Evolutionary conservation across 2,888 invertebrate species (phyloP).

Genomic region (Torymus aiolomorphi): DNA sequence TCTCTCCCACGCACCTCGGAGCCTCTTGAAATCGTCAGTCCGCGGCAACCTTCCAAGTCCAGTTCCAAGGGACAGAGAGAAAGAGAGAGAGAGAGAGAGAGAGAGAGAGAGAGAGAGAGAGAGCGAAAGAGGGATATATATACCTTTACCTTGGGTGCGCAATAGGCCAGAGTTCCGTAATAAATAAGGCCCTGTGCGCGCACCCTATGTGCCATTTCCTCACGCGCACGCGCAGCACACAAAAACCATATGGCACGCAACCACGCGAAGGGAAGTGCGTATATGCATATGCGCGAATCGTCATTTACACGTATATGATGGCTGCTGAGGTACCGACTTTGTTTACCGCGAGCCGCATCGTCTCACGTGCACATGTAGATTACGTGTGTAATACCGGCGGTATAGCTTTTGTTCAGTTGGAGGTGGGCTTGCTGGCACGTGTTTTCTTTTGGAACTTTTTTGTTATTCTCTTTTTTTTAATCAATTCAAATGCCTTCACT

Average conservation of each 20-base stretch:
- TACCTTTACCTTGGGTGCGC: slow-evolving; percentile 52
- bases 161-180: slow-evolving; percentile 66
- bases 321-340: slow-evolving; percentile 1
- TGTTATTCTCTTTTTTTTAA: background rate
- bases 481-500: slow-evolving; percentile 16
- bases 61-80: background rate
- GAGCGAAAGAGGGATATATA: no score
- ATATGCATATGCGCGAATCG: slow-evolving; percentile 46
- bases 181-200: slow-evolving; percentile 58
- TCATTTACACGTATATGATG: background rate
- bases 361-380: background rate
- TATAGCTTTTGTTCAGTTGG: no score
- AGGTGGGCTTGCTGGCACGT: background rate
- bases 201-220: slow-evolving; percentile 60
- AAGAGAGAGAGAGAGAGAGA: background rate
- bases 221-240: slow-evolving; percentile 55
- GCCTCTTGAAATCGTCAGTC: no score
- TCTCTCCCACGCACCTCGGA: background rate
- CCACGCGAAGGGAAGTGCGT: slow-evolving; percentile 60
- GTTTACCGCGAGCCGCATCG: background rate
- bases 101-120: background rate
- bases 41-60: no score
- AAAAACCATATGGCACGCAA: slow-evolving; percentile 67
- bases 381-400: background rate
- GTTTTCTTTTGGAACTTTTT: background rate